These are phyloP conservation scores for Dendropsophus ebraccatus DNA, from an alignment of 2,113 vertebrate genomes.

Conservation along the genomic window DNA sequence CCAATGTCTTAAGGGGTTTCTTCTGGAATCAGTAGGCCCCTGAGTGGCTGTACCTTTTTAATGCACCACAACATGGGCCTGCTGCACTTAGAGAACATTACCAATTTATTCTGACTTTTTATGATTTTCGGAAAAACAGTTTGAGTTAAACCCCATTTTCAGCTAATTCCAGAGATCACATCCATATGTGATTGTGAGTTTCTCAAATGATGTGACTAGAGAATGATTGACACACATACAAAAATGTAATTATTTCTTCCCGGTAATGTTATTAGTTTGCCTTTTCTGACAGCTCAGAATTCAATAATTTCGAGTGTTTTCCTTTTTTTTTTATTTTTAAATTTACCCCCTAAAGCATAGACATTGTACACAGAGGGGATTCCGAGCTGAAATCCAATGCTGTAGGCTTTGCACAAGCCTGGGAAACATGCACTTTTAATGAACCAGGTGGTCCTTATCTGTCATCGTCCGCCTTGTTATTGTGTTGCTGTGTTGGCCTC, in stretches of 20 bases:
- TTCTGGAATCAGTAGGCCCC: background rate
- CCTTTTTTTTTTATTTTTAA: background rate
- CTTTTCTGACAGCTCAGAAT: background rate
- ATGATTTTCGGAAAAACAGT: background rate
- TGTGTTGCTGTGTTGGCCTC: constrained; percentile 28
- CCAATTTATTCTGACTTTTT: background rate
- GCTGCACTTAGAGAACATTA: background rate
- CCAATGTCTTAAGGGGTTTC: background rate
- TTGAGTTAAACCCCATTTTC: background rate
- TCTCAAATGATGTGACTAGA: background rate
- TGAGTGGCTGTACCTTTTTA: background rate
- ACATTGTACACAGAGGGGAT: background rate
- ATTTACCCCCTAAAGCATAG: background rate
- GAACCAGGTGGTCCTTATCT: constrained; percentile 52
- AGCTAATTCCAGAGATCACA: background rate
- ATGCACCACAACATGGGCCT: background rate
- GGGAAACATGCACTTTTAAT: constrained; percentile 44
- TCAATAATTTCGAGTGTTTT: background rate
- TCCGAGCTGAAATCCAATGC: constrained; percentile 14
- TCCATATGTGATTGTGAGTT: background rate
- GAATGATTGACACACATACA: background rate
- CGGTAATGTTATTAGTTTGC: background rate
- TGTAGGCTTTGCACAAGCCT: background rate
- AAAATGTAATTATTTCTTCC: background rate
- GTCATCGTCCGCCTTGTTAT: constrained; percentile 42